Percentiles rank a stretch among this genome's conserved stretches.
These are phyloP conservation scores for Allacma fusca DNA, from an alignment of 2,888 invertebrate species.

Conservation along the genomic window DNA sequence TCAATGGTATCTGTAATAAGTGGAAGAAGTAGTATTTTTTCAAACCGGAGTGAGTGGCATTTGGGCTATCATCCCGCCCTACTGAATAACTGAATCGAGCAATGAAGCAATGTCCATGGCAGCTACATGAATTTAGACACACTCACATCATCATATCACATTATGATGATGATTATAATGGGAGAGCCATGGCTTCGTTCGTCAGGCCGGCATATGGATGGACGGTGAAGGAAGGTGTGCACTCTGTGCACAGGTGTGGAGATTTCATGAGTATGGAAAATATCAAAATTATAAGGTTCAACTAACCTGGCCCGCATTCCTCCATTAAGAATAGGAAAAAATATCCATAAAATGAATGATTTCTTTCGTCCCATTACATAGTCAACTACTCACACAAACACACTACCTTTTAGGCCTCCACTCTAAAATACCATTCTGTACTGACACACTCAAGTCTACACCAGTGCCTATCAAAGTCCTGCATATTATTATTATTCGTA, in stretches of 20 bases:
- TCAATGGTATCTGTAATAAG: background rate
- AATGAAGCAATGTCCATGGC: constrained; percentile 46
- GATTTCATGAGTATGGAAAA: constrained; percentile 51
- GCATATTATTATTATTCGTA: too few relatives aligned
- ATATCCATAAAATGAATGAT: constrained; percentile 50
- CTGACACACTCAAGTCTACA: background rate
- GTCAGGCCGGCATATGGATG: constrained; percentile 14
- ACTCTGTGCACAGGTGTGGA: constrained; percentile 51
- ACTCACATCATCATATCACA: constrained; percentile 53
- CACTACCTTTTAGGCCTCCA: constrained; percentile 27
- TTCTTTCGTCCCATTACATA: constrained; percentile 38
- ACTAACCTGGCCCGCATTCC: constrained; percentile 51
- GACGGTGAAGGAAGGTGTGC: constrained; percentile 38
- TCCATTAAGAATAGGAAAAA: constrained; percentile 49
- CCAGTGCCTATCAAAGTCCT: too few relatives aligned
- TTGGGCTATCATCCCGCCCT: constrained; percentile 49
- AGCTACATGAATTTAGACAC: constrained; percentile 54
- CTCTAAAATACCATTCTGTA: constrained; percentile 17
- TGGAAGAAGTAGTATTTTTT: background rate
- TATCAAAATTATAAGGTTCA: constrained; percentile 49
- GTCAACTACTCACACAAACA: constrained; percentile 30
- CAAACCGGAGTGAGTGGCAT: constrained; percentile 40
- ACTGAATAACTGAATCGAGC: constrained; percentile 48
- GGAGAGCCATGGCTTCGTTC: constrained; percentile 32
- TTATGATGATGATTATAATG: constrained; percentile 51